Percentiles rank a stretch among this genome's conserved stretches.
Evolutionary conservation across 2,113 vertebrate species (phyloP).

Genomic region (Dipodomys merriami): DNA sequence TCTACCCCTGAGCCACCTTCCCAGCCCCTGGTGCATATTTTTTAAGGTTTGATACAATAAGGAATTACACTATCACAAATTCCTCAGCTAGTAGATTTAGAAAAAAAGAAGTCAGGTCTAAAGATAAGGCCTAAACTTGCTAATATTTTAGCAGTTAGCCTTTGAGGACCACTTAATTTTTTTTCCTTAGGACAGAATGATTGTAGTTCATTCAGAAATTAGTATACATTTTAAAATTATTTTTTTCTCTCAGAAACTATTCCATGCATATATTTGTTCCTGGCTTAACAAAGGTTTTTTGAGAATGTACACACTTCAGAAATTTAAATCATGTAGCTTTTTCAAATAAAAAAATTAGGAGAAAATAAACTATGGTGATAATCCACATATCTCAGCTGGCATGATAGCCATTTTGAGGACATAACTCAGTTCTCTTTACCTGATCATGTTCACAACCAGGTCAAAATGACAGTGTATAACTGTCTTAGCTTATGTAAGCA

Average conservation of each 20-base stretch:
- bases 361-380: conserved; percentile 3
- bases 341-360: conserved; percentile 28
- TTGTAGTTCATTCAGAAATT: conserved; percentile 29
- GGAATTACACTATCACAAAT: conserved; percentile 10
- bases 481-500: not conserved
- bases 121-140: conserved; percentile 34
- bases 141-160: conserved; percentile 44
- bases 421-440: not conserved
- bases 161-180: conserved; percentile 55
- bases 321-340: conserved; percentile 27
- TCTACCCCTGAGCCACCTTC: too few species aligned
- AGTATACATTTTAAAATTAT: not conserved
- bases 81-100: conserved; percentile 5
- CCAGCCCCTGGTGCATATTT: not conserved
- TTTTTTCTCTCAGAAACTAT: conserved; percentile 4
- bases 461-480: not conserved
- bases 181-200: not conserved
- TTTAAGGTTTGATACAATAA: not conserved
- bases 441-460: not conserved
- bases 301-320: conserved; percentile 3
- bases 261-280: not conserved
- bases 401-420: not conserved
- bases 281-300: not conserved
- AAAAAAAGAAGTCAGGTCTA: conserved; percentile 6
- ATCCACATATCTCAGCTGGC: not conserved